phyloP scores from a whole-genome alignment of 2,113 vertebrate genomes.

The Aegithalos caudatus region DNA sequence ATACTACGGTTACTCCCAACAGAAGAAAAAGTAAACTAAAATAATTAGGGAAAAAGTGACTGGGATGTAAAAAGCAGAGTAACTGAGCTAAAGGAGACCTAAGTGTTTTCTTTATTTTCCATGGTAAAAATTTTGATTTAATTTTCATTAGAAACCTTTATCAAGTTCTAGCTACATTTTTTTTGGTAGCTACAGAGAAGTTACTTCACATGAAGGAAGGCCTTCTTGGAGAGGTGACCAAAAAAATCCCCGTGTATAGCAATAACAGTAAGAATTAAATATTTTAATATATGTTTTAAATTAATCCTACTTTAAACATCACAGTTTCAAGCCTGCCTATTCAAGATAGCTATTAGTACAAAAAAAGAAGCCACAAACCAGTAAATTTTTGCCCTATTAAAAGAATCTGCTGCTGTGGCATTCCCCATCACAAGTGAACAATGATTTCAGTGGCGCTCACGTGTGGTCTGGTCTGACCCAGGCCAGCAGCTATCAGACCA shows the following conservation, averaged over 20 bases:
- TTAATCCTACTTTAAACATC: slow-evolving; percentile 9
- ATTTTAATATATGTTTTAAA: slow-evolving; percentile 11
- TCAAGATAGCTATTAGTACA: neutral
- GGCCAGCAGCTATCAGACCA: neutral
- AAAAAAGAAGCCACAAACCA: slow-evolving; percentile 7
- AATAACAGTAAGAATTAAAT: neutral
- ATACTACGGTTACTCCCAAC: neutral
- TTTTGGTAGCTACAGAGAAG: neutral
- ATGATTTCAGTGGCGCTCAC: neutral
- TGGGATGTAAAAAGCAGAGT: neutral
- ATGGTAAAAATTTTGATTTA: neutral
- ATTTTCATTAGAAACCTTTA: neutral
- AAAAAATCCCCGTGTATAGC: neutral
- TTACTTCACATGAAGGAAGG: neutral
- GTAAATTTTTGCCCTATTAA: neutral
- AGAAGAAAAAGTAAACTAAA: neutral
- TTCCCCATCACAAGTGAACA: neutral
- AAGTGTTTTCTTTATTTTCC: neutral
- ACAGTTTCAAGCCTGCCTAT: slow-evolving; percentile 29
- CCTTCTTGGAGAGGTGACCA: neutral
- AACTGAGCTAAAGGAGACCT: neutral
- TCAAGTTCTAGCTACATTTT: neutral
- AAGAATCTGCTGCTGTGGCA: neutral
- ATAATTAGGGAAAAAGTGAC: neutral
- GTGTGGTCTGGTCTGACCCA: accelerated